Conservation (phyloP, 1,140 invertebrate species). For the Anadara kagoshimensis region DNA sequence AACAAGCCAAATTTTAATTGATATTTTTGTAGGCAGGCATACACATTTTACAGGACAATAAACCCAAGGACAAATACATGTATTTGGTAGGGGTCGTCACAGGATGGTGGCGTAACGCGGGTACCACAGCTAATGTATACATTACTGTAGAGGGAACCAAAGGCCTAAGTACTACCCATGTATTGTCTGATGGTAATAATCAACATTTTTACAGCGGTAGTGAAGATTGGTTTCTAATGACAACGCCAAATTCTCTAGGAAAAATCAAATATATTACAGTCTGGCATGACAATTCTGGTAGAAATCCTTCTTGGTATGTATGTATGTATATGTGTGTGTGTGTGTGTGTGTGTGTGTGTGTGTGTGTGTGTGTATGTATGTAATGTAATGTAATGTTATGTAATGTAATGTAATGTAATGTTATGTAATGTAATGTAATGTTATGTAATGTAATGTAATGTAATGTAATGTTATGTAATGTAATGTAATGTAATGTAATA, state of each 20-base stretch:
- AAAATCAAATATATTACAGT: constrained; percentile 41
- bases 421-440: too few relatives aligned
- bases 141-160: constrained; percentile 26
- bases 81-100: constrained; percentile 48
- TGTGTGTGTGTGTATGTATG: too few relatives aligned
- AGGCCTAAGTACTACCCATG: constrained; percentile 30
- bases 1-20: too few relatives aligned
- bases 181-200: constrained; percentile 24
- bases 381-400: too few relatives aligned
- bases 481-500: too few relatives aligned
- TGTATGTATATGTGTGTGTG: too few relatives aligned
- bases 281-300: constrained; percentile 61
- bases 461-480: too few relatives aligned
- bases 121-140: constrained; percentile 52
- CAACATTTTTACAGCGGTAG: constrained; percentile 40
- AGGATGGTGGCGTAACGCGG: constrained; percentile 45
- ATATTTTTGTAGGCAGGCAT: too few relatives aligned
- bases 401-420: too few relatives aligned
- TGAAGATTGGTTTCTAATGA: constrained; percentile 58
- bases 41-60: too few relatives aligned
- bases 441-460: too few relatives aligned
- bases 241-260: constrained; percentile 45
- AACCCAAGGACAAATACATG: constrained; percentile 24
- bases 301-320: constrained; percentile 49
- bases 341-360: too few relatives aligned